Percentiles rank a stretch among this genome's conserved stretches.
Evolutionary conservation across 2,888 invertebrate genomes (phyloP).

Genomic region (Plebejus anna): DNA sequence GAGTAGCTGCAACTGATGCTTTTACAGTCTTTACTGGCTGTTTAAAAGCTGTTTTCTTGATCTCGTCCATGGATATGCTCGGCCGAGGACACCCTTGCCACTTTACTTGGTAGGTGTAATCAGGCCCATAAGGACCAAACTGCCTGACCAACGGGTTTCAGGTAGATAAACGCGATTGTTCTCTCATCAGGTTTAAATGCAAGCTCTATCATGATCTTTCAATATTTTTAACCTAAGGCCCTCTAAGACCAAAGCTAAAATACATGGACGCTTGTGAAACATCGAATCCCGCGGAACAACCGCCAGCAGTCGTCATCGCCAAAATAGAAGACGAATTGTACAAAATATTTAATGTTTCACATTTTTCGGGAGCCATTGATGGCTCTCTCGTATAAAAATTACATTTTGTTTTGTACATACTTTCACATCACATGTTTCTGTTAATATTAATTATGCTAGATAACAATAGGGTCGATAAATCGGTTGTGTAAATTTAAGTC

Average conservation of each 20-base stretch:
- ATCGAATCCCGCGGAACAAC: not conserved
- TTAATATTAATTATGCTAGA: not conserved
- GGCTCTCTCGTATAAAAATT: conserved; percentile 4
- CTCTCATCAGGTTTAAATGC: conserved; percentile 27
- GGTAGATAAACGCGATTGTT: not conserved
- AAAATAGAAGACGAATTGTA: not conserved
- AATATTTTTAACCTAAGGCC: not conserved
- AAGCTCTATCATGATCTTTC: not conserved
- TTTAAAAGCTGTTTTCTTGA: not conserved
- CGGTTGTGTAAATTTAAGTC: not conserved
- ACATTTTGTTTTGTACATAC: conserved; percentile 15
- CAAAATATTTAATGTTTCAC: conserved; percentile 1
- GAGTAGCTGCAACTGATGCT: not conserved
- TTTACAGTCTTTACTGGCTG: not conserved
- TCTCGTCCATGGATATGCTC: too few relatives aligned
- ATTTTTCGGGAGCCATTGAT: not conserved
- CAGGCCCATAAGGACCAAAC: too few relatives aligned
- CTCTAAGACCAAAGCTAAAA: conserved; percentile 15
- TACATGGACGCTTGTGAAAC: conserved; percentile 2
- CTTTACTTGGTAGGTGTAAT: too few relatives aligned
- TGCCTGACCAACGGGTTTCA: too few relatives aligned
- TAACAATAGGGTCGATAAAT: not conserved
- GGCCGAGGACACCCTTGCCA: too few relatives aligned
- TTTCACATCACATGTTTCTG: conserved; percentile 1
- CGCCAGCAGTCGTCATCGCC: not conserved